Evolutionary conservation across 1,140 invertebrate species (phyloP), one percentile per base, ranked within the genome.

Genomic region (Lysiphlebus fabarum): DNA sequence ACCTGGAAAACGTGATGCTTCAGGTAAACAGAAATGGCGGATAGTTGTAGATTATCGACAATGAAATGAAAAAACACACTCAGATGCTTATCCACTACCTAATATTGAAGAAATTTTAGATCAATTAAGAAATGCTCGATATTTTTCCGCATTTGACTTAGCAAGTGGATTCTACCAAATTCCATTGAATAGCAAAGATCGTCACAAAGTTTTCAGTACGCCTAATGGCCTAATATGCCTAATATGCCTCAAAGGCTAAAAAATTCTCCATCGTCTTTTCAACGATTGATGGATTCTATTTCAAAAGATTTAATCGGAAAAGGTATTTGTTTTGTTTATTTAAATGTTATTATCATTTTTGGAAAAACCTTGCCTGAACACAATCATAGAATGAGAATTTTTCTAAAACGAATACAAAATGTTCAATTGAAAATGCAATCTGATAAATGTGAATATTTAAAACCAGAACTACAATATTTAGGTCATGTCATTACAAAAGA

Each of bases 231-330:
- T n/a, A n/a, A n/a, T n/a, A 55, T 12, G 45, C 26, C 33, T 42
- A 55, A 45, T 55, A 45, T 55, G 42, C 53, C 53, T 7, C 44
- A 34, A 8, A 26, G 53, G 1, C 26, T 55, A 8, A 48, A 48
- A 48, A 48, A 48, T 33, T 12, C 47, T 26, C 26, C 47, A 8
- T 9, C 43, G 43, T 11, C 43, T 1, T 45, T 9, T 45, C 43
- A 45, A n/a, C 9, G 43, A 45, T n/a, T 45, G 9, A 45, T 45
- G 43, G 43, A 45, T 5, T n/a, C 9, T 2, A 14, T n/a, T n/a
- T 45, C 7, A 5, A 12, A 9, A 11, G 43, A n/a, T 45, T 14
- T 45, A 12, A 9, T 11, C 6, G n/a, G 43, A n/a, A 45, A 12
- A 7, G 43, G 14, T 7, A n/a, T 45, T 26, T 26, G 17, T 7